phyloP scores from a whole-genome alignment of 1,140 invertebrate species.

The Papilio helenus region DNA sequence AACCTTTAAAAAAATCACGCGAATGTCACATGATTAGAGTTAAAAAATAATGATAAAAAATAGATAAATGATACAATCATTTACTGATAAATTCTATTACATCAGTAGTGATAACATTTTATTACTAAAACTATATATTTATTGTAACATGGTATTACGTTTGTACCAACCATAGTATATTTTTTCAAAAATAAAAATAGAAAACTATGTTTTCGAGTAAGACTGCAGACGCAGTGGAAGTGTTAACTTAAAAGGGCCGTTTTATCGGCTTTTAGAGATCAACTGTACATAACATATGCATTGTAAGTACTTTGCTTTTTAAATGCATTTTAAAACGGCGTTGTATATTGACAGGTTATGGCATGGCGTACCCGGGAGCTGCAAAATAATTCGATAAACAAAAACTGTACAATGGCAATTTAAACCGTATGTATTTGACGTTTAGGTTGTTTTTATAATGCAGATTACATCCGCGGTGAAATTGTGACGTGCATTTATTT shows the following conservation, averaged over 20 bases:
- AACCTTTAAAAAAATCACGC: background rate
- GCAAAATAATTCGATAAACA: slow-evolving; percentile 34
- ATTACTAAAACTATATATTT: background rate
- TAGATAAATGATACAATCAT: background rate
- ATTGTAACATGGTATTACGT: background rate
- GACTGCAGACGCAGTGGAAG: background rate
- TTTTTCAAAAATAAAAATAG: background rate
- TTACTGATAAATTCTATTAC: background rate
- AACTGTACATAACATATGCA: background rate
- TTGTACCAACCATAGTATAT: background rate
- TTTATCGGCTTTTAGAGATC: background rate
- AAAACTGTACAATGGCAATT: slow-evolving; percentile 15
- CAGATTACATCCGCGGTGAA: slow-evolving; percentile 47
- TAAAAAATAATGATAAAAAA: background rate
- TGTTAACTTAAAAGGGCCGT: background rate
- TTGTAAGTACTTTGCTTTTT: slow-evolving; percentile 4
- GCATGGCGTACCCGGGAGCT: slow-evolving; percentile 12
- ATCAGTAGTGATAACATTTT: background rate
- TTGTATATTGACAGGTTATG: slow-evolving; percentile 30
- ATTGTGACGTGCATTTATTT: slow-evolving; percentile 72
- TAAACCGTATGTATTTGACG: background rate
- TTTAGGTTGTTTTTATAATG: slow-evolving; percentile 44
- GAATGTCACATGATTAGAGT: background rate
- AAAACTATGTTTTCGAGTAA: background rate
- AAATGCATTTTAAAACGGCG: slow-evolving; percentile 18